phyloP scores from a whole-genome alignment of 2,797 vertebrate species.

The Urophycis tenuis region DNA sequence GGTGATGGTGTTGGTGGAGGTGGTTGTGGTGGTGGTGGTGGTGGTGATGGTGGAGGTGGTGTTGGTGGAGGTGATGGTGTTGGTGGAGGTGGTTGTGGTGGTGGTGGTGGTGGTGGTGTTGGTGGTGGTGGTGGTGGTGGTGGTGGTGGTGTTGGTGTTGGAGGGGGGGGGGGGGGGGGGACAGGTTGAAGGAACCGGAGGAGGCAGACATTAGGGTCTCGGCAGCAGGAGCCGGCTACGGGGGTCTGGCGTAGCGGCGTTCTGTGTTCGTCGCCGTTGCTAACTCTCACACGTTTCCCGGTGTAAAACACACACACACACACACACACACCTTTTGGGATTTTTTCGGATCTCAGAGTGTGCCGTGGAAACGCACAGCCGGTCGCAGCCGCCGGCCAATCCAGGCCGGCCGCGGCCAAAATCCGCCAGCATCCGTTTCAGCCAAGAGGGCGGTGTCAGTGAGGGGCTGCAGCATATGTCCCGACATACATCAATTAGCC shows the following conservation, averaged over 20 bases:
- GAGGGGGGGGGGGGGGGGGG: neutral
- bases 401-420: neutral
- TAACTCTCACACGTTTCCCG: neutral
- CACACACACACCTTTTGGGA: neutral
- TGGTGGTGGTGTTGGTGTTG: too few relatives aligned
- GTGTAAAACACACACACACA: neutral
- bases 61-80: too few relatives aligned
- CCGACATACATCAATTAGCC: neutral
- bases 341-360: too few relatives aligned
- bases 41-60: too few relatives aligned
- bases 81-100: too few relatives aligned
- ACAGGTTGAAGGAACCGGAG: too few relatives aligned
- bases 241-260: neutral
- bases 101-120: too few relatives aligned
- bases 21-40: too few relatives aligned
- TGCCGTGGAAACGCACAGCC: neutral
- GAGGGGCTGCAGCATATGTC: slow-evolving; percentile 3
- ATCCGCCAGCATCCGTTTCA: neutral
- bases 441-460: neutral
- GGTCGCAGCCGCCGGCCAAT: neutral
- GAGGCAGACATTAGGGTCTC: too few relatives aligned
- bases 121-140: too few relatives aligned
- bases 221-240: neutral
- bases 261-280: neutral
- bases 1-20: neutral